These are phyloP conservation scores for Drosophila lutescens DNA, from an alignment of 2,888 invertebrate species.

Conservation along the genomic window DNA sequence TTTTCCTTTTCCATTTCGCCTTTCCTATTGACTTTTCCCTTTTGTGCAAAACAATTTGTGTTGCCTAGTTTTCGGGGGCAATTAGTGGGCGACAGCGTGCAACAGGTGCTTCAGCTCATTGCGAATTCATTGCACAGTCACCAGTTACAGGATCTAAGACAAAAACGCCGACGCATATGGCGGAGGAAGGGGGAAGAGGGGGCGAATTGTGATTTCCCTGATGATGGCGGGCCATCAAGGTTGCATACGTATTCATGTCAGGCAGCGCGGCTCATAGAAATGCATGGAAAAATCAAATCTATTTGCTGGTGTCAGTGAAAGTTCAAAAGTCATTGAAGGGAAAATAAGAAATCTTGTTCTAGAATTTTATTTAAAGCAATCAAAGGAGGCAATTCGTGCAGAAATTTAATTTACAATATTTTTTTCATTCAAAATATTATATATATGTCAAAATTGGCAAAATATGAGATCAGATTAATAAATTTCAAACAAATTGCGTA, in stretches of 20 bases:
- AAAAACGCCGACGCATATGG: constrained; percentile 17
- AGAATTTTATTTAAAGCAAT: no score
- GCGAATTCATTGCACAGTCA: constrained; percentile 58
- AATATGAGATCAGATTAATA: no score
- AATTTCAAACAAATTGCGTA: no score
- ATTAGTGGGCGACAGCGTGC: constrained; percentile 55
- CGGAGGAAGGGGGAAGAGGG: not conserved
- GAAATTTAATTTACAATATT: no score
- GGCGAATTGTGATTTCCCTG: constrained; percentile 38
- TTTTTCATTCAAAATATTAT: no score
- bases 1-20: constrained; percentile 7
- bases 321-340: not conserved
- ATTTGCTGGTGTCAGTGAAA: no score
- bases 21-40: constrained; percentile 57
- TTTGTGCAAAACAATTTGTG: constrained; percentile 49
- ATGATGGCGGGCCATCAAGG: constrained; percentile 34
- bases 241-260: constrained; percentile 24
- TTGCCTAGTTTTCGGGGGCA: constrained; percentile 60
- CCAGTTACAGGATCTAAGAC: constrained; percentile 35
- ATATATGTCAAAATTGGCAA: no score
- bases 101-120: constrained; percentile 70
- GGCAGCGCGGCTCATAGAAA: constrained; percentile 26
- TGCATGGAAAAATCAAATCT: constrained; percentile 21
- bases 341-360: no score
- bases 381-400: no score